Conservation (phyloP, 23 tunicate species). For the Corella eumyota region DNA sequence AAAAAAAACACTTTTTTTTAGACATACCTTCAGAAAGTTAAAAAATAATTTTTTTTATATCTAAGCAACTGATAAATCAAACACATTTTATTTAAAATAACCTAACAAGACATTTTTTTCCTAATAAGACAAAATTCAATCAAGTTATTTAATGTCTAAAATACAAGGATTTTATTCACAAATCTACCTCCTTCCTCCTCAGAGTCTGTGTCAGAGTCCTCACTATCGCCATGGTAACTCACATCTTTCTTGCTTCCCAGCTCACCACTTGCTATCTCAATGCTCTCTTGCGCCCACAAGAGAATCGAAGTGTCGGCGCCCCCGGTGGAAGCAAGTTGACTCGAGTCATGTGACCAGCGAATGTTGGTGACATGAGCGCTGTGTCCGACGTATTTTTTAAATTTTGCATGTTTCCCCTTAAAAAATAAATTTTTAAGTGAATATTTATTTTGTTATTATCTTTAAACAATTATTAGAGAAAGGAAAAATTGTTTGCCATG, state of each 20-base stretch:
- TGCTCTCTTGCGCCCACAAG: slow-evolving; percentile 43
- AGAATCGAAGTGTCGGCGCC: slow-evolving; percentile 72
- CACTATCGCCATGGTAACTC: slow-evolving; percentile 78
- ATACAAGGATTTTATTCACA: too few relatives aligned
- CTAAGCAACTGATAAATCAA: too few relatives aligned
- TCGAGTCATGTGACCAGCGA: slow-evolving; percentile 72
- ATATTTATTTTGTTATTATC: neutral
- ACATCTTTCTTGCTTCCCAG: slow-evolving; percentile 3
- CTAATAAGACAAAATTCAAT: too few relatives aligned
- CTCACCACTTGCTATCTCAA: slow-evolving; percentile 3
- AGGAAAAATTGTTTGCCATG: neutral
- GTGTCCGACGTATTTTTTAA: slow-evolving; percentile 92
- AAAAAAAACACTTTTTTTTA: too few relatives aligned
- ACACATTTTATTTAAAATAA: too few relatives aligned
- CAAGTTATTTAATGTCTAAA: too few relatives aligned
- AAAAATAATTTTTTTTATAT: too few relatives aligned
- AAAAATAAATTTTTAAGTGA: neutral
- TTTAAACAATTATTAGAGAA: neutral
- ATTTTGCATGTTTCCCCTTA: slow-evolving; percentile 77
- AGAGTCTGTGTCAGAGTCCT: slow-evolving; percentile 91
- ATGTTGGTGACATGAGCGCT: slow-evolving; percentile 97
- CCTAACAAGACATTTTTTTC: too few relatives aligned
- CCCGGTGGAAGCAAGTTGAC: slow-evolving; percentile 32
- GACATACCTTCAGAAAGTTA: too few relatives aligned
- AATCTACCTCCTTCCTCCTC: slow-evolving; percentile 73